Evolutionary conservation across 2,888 invertebrate genomes (phyloP).

Genomic region (Stenurella melanura): DNA sequence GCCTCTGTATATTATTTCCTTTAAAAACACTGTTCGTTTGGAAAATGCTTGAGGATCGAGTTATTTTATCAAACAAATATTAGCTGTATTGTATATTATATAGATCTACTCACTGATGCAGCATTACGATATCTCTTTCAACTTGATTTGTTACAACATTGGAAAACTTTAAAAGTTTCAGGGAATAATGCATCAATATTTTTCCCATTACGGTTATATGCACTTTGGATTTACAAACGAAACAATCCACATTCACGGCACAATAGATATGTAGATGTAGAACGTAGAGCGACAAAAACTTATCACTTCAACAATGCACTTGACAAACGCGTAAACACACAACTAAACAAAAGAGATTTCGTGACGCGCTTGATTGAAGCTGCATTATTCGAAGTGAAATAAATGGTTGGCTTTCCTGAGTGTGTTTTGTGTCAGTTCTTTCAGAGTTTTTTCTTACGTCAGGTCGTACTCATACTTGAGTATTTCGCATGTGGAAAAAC

Average conservation of each 20-base stretch:
- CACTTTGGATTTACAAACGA: neutral
- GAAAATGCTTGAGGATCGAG: neutral
- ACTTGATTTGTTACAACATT: neutral
- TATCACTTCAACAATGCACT: neutral
- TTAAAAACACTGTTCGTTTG: neutral
- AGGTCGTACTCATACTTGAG: neutral
- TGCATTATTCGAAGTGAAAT: neutral
- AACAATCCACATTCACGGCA: neutral
- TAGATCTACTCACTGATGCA: neutral
- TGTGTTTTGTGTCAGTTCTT: neutral
- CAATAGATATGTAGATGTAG: neutral
- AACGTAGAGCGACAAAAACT: neutral
- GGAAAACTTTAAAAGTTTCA: neutral
- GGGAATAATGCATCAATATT: neutral
- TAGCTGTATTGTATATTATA: neutral
- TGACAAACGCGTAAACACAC: conserved; percentile 2
- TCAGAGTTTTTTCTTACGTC: neutral
- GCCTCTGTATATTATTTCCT: neutral
- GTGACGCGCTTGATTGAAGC: neutral
- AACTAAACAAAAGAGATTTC: conserved; percentile 5
- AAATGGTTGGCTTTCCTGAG: conserved; percentile 5
- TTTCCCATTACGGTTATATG: neutral
- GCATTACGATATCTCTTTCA: neutral
- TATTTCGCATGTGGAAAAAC: neutral
- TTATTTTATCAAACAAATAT: neutral